Evolutionary conservation across 1,140 invertebrate genomes (phyloP), one percentile per base, ranked within the genome.

Genomic region (Dryas iulia): DNA sequence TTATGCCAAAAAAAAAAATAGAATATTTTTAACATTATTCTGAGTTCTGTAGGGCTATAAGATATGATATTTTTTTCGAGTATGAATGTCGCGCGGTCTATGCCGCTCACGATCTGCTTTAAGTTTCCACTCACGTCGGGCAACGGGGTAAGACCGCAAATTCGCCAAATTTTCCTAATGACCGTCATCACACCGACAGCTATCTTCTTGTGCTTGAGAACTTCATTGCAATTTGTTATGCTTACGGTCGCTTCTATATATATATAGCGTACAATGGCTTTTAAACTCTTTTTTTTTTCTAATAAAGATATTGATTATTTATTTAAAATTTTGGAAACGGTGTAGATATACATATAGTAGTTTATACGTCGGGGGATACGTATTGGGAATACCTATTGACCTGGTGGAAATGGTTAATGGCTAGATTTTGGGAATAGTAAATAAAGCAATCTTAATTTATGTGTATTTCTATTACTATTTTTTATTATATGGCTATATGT

Each of bases 131-230:
- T 84, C 82, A 86, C 83, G 83, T 84, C 56, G 31, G 59, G 59
- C 65, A 77, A 82, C 84, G 82, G 83, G 78, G 82, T 80, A 74
- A 82, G 76, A 76, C 73, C 74, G 78, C 72, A 76, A 84, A 84
- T 81, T 80, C 76, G 61, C 62, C 73, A 71, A 81, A 79, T 82
- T 84, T 81, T 77, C 61, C 71, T 84, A 86, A 84, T 84, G 71
- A 71, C 72, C 74, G 73, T 80, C 79, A 84, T 81, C 79, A 82
- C 72, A 57, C 72, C 56, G 26, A 21, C 14, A 59, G 59, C 31
- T 65, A 59, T 53, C 47, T 68, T 26, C 18, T 28, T 12, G 53
- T 14, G 33, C 33, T 58, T 69, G 64, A 66, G 47, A 59, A 53
- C 57, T 52, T 59, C 56, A 53, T 66, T 66, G 56, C 12, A 59